Conservation (phyloP, 2,888 invertebrate species). For the Pantelozetes paolii region DNA sequence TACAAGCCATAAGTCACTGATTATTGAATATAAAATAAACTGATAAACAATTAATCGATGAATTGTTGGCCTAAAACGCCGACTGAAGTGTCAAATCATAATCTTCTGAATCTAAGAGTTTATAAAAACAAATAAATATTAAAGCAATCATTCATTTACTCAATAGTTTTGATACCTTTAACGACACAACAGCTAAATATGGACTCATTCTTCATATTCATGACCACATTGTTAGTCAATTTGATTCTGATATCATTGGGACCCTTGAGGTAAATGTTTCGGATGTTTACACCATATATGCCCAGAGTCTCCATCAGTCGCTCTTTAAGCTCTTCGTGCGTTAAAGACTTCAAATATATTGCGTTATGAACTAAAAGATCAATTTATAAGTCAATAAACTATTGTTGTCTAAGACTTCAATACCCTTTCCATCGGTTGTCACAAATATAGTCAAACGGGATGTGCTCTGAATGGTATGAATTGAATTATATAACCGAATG, state of each 20-base stretch:
- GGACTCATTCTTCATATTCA: conserved; percentile 41
- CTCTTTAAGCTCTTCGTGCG: conserved; percentile 62
- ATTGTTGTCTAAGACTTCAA: background rate
- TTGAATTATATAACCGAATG: conserved; percentile 81
- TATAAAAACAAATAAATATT: too few species aligned
- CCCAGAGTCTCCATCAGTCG: conserved; percentile 62
- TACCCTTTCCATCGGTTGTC: conserved; percentile 40
- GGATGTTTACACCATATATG: conserved; percentile 51
- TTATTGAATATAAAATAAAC: background rate
- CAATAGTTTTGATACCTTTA: conserved; percentile 36
- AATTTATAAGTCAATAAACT: background rate
- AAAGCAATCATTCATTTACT: too few species aligned
- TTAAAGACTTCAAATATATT: conserved; percentile 68
- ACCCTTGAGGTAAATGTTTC: conserved; percentile 69
- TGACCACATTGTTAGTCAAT: conserved; percentile 70
- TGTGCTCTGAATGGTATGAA: conserved; percentile 67
- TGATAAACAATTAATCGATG: too few species aligned
- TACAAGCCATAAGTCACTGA: background rate
- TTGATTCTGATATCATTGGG: conserved; percentile 78
- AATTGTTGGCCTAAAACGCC: background rate
- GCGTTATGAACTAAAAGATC: conserved; percentile 67
- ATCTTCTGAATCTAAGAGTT: background rate
- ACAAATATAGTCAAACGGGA: conserved; percentile 38
- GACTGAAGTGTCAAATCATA: conserved; percentile 8
- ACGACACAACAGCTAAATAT: conserved; percentile 20